These are phyloP conservation scores for Caranx melampygus DNA, from an alignment of 2,113 vertebrate species.

Conservation along the genomic window DNA sequence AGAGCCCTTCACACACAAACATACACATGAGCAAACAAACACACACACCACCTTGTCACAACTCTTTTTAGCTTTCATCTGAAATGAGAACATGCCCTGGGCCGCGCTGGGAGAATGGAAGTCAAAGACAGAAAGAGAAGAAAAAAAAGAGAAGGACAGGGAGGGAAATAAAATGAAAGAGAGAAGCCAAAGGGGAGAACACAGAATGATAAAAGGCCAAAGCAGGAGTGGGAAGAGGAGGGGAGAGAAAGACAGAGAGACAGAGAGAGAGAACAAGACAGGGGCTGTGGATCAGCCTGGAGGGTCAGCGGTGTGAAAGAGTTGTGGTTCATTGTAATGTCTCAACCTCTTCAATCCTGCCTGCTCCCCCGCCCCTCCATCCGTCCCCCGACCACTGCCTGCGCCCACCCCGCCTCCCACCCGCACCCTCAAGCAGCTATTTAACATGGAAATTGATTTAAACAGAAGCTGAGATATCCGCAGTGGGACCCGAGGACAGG, in stretches of 20 bases:
- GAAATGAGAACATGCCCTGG: slow-evolving; percentile 79
- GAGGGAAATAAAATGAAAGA: slow-evolving; percentile 62
- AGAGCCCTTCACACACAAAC: slow-evolving; percentile 15
- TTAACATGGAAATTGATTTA: slow-evolving; percentile 86
- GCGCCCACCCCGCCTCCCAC: slow-evolving; percentile 36
- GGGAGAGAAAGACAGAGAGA: slow-evolving; percentile 3
- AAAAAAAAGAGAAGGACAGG: slow-evolving; percentile 24
- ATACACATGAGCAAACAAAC: slow-evolving; percentile 22
- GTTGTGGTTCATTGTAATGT: slow-evolving; percentile 64
- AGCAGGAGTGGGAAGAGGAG: slow-evolving; percentile 28
- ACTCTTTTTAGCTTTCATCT: slow-evolving; percentile 71
- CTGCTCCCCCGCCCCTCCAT: slow-evolving; percentile 3
- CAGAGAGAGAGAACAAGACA: slow-evolving; percentile 35
- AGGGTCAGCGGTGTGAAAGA: slow-evolving; percentile 71
- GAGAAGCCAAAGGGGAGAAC: slow-evolving; percentile 73
- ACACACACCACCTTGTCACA: slow-evolving; percentile 70
- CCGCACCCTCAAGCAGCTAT: slow-evolving; percentile 70
- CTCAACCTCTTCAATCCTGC: slow-evolving; percentile 50
- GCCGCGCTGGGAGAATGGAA: slow-evolving; percentile 68
- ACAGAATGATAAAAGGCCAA: slow-evolving; percentile 70
- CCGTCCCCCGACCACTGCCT: neutral
- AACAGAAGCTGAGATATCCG: slow-evolving; percentile 75
- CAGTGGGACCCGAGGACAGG: slow-evolving; percentile 77
- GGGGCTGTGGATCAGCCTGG: slow-evolving; percentile 62
- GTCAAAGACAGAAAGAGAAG: slow-evolving; percentile 58